phyloP scores from a whole-genome alignment of 2,888 invertebrate genomes.

The Lithosia quadra region DNA sequence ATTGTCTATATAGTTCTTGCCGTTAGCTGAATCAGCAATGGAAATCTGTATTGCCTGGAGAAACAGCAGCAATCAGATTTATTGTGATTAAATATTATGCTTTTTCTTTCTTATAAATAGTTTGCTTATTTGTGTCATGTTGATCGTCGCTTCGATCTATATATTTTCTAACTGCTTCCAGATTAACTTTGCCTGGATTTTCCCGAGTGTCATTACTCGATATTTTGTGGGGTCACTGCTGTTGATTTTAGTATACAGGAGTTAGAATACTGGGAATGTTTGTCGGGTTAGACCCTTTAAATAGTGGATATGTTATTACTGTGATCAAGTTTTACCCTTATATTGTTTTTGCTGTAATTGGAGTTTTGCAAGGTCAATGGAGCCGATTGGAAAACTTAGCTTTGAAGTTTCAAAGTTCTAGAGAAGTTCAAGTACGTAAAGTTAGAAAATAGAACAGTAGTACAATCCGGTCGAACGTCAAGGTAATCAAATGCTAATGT shows the following conservation, averaged over 20 bases:
- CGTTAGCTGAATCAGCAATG: no score
- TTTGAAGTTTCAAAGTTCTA: background rate
- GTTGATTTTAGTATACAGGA: no score
- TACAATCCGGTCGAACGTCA: background rate
- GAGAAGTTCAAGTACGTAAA: background rate
- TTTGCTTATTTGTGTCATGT: no score
- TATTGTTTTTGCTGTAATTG: background rate
- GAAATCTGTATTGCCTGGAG: no score
- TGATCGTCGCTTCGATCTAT: no score
- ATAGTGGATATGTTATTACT: background rate
- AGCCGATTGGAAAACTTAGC: background rate
- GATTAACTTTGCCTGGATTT: background rate
- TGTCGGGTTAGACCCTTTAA: background rate
- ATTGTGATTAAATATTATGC: no score
- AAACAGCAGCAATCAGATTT: no score
- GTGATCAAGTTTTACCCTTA: background rate
- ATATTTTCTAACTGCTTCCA: background rate
- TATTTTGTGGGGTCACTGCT: no score
- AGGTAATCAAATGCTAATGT: background rate
- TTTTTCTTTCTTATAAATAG: no score
- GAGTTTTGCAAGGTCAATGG: background rate
- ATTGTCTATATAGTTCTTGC: no score
- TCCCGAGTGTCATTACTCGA: background rate
- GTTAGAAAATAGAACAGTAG: conserved; percentile 1
- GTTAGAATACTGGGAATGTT: background rate